Base-by-base conservation (phyloP, 2,113 vertebrate genomes). In the Boulengeromyrus knoepffleri region DNA sequence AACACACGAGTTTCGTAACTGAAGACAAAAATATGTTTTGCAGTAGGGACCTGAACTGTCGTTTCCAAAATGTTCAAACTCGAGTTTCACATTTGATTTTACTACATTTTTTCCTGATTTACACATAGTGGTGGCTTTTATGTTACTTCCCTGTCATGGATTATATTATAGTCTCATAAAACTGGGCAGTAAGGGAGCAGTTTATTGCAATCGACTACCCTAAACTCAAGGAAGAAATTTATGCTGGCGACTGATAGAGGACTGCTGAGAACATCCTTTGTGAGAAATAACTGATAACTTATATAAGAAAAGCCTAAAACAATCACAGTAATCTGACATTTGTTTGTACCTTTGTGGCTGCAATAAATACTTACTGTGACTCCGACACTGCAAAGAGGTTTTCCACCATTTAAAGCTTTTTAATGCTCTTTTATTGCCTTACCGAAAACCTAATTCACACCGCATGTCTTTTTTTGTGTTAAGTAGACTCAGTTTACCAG, bases 401-500 rank as follows among this genome's bases (percentile, higher is more conserved):
- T 5, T 3, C 70, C 70, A 17, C 13, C 70, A 77, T 77, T 39
- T 39, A 77, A 77, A 77, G 15, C 36, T 39, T 39, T 36, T 17
- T 17, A 39, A 77, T 42, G 36, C 66, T 31, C 66, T 15, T 74
- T 13, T 31, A 36, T 36, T 27, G 27, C 9, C 66, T 74, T 74
- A 74, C 66, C 10, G 15, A 80, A 80, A 80, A 31, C 31, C 27
- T n/a, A 36, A 39, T 7, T 39, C 13, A 77, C 5, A 24, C 5
- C 15, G 1, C 39, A 85, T 3, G 83, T 4, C 10, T 17, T 17
- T 45, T 83, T 83, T 83, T 39, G 17, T 24, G 85, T 36, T 53
- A 27, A 27, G 49, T 13, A 9, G 42, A 88, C 87, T 88, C 87
- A n/a, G 56, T 88, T 88, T 88, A 39, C 87, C 87, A 88, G 47